A percentile compares a stretch with the other conserved stretches of the same genome.
Conservation (phyloP, 2,797 vertebrate genomes). For the Micrastur ruficollis region DNA sequence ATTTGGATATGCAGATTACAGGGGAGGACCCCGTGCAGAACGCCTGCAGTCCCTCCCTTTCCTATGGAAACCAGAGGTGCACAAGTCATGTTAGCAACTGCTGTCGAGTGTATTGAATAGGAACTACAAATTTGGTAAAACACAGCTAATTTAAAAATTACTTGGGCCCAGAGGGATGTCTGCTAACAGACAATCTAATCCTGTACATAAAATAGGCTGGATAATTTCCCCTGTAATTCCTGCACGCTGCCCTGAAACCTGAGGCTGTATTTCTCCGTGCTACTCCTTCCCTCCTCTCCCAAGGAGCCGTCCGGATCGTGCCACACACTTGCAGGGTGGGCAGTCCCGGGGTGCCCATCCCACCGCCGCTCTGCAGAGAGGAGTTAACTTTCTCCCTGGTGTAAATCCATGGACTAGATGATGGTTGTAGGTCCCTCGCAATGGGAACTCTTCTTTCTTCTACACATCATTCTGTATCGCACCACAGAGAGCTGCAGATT, state of each 20-base stretch:
- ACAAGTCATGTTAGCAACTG: not conserved
- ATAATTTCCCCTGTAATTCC: not conserved
- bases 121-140: not conserved
- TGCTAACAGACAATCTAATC: not conserved
- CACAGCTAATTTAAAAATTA: not conserved
- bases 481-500: not conserved
- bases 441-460: not conserved
- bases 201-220: not conserved
- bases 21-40: not conserved
- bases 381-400: too few species aligned
- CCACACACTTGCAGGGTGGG: not conserved
- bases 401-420: too few species aligned
- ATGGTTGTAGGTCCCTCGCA: not conserved
- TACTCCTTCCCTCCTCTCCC: not conserved
- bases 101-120: not conserved
- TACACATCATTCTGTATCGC: not conserved
- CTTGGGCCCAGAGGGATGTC: not conserved
- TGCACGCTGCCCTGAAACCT: not conserved
- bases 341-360: not conserved
- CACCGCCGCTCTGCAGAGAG: not conserved
- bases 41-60: not conserved
- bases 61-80: not conserved
- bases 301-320: not conserved
- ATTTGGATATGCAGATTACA: fast-evolving
- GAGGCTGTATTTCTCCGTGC: too few species aligned